Conservation (phyloP, 2,797 vertebrate genomes). For the Oryzias sinensis region DNA sequence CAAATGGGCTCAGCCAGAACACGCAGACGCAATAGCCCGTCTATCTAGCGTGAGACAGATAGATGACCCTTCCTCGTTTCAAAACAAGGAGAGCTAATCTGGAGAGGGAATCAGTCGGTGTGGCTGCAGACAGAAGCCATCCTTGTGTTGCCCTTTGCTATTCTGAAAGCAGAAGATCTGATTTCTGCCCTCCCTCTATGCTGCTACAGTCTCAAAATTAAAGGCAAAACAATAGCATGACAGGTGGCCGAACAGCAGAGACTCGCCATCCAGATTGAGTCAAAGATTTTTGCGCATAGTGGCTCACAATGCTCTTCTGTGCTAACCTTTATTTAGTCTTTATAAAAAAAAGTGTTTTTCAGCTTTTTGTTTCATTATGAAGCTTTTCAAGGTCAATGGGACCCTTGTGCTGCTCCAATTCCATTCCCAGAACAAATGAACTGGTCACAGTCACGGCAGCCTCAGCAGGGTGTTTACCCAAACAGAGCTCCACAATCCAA, state of each 20-base stretch:
- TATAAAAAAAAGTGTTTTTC: neutral
- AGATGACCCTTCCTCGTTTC: conserved; percentile 42
- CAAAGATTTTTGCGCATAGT: neutral
- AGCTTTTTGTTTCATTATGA: conserved; percentile 32
- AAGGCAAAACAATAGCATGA: conserved; percentile 33
- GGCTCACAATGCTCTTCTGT: too few species aligned
- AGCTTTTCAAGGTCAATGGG: conserved; percentile 61
- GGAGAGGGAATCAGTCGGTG: conserved; percentile 32
- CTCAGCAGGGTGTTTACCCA: conserved; percentile 19
- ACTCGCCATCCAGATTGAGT: conserved; percentile 12
- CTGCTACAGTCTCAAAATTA: conserved; percentile 17
- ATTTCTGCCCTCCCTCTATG: conserved; percentile 34
- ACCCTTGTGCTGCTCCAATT: conserved; percentile 18
- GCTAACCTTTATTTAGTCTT: too few species aligned
- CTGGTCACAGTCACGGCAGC: conserved; percentile 22
- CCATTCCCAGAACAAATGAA: conserved; percentile 27
- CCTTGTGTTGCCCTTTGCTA: conserved; percentile 45
- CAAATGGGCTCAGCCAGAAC: conserved; percentile 49
- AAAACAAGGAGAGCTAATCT: conserved; percentile 53
- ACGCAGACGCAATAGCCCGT: conserved; percentile 42
- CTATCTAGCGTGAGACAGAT: conserved; percentile 36
- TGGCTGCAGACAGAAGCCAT: conserved; percentile 41
- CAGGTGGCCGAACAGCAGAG: conserved; percentile 30
- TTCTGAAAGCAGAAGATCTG: conserved; percentile 44
- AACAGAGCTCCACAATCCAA: conserved; percentile 7